Evolutionary conservation across 2,797 vertebrate species (phyloP).

Genomic region (Silurus lanzhouensis): DNA sequence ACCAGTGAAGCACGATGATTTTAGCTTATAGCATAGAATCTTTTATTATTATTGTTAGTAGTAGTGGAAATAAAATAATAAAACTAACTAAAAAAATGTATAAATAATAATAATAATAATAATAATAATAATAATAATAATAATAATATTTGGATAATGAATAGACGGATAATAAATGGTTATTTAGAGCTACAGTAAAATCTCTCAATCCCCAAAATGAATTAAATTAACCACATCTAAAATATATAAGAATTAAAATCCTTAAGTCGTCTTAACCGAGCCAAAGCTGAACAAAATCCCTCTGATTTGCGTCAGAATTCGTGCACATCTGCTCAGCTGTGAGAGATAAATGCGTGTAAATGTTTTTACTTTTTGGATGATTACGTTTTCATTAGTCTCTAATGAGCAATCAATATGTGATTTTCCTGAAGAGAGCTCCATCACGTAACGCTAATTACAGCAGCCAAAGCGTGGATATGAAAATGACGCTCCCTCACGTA

Average conservation of each 20-base stretch:
- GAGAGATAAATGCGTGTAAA: slow-evolving; percentile 59
- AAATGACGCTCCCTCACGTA: slow-evolving; percentile 52
- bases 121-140: too few relatives aligned
- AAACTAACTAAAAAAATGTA: too few relatives aligned
- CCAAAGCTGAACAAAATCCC: background rate
- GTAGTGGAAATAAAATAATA: too few relatives aligned
- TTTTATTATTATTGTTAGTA: too few relatives aligned
- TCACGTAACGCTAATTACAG: slow-evolving; percentile 57
- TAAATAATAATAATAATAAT: too few relatives aligned
- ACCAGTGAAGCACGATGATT: too few relatives aligned
- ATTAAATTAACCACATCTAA: too few relatives aligned
- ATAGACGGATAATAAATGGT: too few relatives aligned
- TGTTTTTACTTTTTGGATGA: slow-evolving; percentile 58
- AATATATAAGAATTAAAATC: background rate
- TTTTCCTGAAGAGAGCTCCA: slow-evolving; percentile 55
- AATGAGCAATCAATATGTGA: slow-evolving; percentile 65
- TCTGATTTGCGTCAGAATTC: background rate
- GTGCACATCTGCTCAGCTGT: background rate
- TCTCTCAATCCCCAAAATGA: too few relatives aligned
- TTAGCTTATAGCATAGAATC: too few relatives aligned
- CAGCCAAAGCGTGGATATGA: slow-evolving; percentile 60
- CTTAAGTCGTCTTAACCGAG: background rate
- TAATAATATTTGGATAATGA: too few relatives aligned
- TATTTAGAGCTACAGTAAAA: too few relatives aligned
- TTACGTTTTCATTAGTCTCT: slow-evolving; percentile 71